Conservation (phyloP, 1,140 invertebrate species). For the Zaprionus davidi region DNA sequence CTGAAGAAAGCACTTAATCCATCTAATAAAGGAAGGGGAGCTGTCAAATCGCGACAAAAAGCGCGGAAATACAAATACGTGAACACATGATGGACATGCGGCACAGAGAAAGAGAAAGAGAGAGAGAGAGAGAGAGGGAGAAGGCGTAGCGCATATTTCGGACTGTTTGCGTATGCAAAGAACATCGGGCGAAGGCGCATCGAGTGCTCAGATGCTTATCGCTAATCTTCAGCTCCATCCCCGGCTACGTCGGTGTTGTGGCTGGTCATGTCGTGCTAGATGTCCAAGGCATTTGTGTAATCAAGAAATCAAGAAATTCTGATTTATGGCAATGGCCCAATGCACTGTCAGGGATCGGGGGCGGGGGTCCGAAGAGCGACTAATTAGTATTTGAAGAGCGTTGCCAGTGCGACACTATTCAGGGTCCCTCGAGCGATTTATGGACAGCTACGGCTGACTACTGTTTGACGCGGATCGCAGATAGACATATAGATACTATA, state of each 20-base stretch:
- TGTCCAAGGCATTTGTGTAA: conserved; percentile 9
- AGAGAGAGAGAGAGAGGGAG: neutral
- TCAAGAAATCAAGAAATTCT: conserved; percentile 9
- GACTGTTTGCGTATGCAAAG: conserved; percentile 18
- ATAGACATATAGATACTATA: conserved; percentile 8
- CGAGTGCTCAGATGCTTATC: conserved; percentile 34
- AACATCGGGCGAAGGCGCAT: conserved; percentile 1
- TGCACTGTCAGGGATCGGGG: conserved; percentile 1
- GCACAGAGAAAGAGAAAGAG: neutral
- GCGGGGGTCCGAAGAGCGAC: neutral
- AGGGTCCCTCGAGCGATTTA: conserved; percentile 63
- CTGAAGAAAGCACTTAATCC: conserved; percentile 16
- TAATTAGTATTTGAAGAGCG: conserved; percentile 51
- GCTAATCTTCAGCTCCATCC: conserved; percentile 9
- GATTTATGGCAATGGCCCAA: conserved; percentile 23
- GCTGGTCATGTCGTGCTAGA: conserved; percentile 28
- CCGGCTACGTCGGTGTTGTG: neutral
- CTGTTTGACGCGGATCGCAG: conserved; percentile 25
- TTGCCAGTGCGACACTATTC: conserved; percentile 22
- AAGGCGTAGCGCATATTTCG: neutral
- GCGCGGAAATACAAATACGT: conserved; percentile 4
- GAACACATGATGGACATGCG: conserved; percentile 4
- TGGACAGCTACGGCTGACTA: conserved; percentile 64
- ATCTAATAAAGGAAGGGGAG: neutral
- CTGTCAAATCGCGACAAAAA: conserved; percentile 7